phyloP scores from a whole-genome alignment of 2,888 invertebrate genomes.

The Oxytorus armatus region DNA sequence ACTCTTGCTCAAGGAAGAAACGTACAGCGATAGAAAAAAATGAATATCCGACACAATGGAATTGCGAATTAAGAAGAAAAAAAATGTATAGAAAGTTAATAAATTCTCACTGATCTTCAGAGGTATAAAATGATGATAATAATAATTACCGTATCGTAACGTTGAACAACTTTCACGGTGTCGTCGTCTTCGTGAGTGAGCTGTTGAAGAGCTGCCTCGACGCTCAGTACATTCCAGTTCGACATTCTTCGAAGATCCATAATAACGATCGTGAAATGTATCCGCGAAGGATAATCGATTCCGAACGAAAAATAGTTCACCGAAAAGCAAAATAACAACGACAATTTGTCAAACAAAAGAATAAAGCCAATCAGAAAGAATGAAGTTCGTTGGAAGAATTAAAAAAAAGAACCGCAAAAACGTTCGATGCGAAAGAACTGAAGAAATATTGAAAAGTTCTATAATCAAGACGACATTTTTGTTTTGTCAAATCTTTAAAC shows the following conservation, averaged over 20 bases:
- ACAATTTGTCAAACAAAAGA: conserved; percentile 5
- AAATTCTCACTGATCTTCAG: neutral
- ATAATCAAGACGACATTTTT: neutral
- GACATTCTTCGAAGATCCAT: conserved; percentile 84
- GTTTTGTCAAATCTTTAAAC: neutral
- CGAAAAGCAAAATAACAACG: conserved; percentile 35
- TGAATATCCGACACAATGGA: neutral
- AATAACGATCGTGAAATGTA: conserved; percentile 39
- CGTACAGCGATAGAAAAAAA: too few relatives aligned
- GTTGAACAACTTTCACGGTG: conserved; percentile 72
- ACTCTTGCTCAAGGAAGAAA: too few relatives aligned
- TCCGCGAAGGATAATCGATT: conserved; percentile 30
- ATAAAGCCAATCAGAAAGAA: too few relatives aligned
- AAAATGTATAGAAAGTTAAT: neutral
- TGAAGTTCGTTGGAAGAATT: neutral
- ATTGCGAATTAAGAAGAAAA: neutral
- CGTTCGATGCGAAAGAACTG: neutral
- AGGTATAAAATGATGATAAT: neutral
- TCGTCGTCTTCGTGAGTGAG: conserved; percentile 78
- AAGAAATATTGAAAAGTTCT: neutral
- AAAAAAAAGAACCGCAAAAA: neutral
- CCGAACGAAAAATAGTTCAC: conserved; percentile 24
- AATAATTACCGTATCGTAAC: conserved; percentile 79
- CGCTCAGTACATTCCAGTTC: conserved; percentile 83
- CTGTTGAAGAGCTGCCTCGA: conserved; percentile 82